Percentiles rank a stretch among this genome's conserved stretches.
Evolutionary conservation across 2,797 vertebrate genomes (phyloP).

Genomic region (Peromyscus eremicus): DNA sequence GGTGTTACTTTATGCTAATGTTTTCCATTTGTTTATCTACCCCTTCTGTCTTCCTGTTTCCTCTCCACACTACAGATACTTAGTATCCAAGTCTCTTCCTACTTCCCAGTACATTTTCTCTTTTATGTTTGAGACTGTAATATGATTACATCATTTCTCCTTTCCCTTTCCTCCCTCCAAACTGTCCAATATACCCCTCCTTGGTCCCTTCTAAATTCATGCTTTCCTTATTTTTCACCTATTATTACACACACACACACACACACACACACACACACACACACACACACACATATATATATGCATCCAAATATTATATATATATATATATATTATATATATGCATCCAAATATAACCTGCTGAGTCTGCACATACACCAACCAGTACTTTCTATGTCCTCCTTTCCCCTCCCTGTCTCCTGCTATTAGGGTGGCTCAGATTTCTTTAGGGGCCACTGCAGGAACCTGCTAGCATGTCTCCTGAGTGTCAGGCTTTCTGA

Average conservation of each 20-base stretch:
- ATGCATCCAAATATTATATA: background rate
- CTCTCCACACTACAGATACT: background rate
- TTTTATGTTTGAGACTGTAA: background rate
- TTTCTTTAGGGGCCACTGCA: background rate
- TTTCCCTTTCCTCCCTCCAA: too few relatives aligned
- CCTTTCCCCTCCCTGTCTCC: background rate
- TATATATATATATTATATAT: background rate
- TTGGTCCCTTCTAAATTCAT: background rate
- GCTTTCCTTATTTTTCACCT: background rate
- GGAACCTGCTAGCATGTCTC: background rate
- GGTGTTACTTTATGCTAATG: conserved; percentile 1
- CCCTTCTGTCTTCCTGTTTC: background rate
- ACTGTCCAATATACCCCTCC: background rate
- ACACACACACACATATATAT: background rate
- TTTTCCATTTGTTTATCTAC: background rate
- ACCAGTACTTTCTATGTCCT: background rate
- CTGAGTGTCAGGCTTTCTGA: background rate
- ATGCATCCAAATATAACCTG: background rate
- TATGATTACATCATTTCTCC: background rate
- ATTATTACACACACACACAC: too few relatives aligned
- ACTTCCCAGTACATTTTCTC: background rate
- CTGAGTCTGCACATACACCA: background rate
- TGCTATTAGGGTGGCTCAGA: background rate
- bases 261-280: too few relatives aligned
- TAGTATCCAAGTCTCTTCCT: background rate